Conservation (phyloP, 2,797 vertebrate species). For the Tenualosa thibaudeaui region DNA sequence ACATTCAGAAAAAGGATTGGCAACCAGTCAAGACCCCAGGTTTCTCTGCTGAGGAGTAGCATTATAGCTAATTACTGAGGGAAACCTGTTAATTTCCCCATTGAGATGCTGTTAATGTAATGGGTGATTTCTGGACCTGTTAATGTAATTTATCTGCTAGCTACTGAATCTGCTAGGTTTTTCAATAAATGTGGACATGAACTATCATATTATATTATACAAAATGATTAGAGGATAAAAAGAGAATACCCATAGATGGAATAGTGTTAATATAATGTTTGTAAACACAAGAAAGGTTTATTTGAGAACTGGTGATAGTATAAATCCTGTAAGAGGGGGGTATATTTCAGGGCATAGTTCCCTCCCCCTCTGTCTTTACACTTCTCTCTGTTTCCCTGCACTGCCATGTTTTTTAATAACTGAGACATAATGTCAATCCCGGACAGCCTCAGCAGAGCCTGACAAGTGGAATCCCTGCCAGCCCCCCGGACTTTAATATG, state of each 20-base stretch:
- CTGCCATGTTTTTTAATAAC: conserved; percentile 43
- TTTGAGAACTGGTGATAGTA: background rate
- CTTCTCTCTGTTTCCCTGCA: background rate
- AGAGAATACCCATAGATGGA: background rate
- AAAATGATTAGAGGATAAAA: background rate
- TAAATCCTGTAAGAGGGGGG: background rate
- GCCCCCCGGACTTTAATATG: conserved; percentile 43
- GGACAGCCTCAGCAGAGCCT: conserved; percentile 30
- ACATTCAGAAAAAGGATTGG: background rate
- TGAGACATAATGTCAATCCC: conserved; percentile 32
- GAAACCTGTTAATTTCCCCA: background rate
- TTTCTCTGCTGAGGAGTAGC: background rate
- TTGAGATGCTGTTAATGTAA: background rate
- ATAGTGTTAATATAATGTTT: background rate
- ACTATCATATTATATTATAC: background rate
- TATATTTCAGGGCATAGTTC: background rate
- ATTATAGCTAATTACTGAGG: background rate
- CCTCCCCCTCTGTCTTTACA: background rate
- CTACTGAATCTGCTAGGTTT: background rate
- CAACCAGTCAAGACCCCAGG: background rate
- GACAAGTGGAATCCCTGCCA: conserved; percentile 36
- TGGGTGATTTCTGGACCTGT: background rate
- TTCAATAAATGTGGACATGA: background rate
- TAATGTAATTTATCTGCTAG: background rate
- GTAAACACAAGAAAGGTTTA: background rate